Conservation (phyloP, 2,113 vertebrate genomes). For the Cervus canadensis region DNA sequence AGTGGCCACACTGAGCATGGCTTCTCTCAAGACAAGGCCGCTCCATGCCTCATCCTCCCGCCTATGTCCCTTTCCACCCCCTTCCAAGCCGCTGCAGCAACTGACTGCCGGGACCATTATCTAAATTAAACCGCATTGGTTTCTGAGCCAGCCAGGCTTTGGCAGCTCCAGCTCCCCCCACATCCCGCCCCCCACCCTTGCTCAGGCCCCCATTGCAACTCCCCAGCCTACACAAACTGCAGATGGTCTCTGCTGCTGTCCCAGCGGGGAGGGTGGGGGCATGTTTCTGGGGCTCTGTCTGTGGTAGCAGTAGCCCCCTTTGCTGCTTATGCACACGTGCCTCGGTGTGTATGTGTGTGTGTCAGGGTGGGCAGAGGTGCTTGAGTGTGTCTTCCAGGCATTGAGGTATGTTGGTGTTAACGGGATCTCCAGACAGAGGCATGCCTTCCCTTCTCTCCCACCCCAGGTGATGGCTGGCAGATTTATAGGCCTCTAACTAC, state of each 20-base stretch:
- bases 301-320: neutral
- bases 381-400: neutral
- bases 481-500: slow-evolving; percentile 78
- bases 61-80: neutral
- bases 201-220: slow-evolving; percentile 55
- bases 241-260: neutral
- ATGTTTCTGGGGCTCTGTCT: neutral
- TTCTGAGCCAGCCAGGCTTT: slow-evolving; percentile 66
- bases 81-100: slow-evolving; percentile 42
- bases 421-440: slow-evolving; percentile 33
- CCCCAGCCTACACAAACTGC: slow-evolving; percentile 10
- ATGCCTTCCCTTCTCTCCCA: slow-evolving; percentile 14
- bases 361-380: neutral
- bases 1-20: neutral
- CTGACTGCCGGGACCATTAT: slow-evolving; percentile 70
- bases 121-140: slow-evolving; percentile 76
- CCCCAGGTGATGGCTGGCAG: slow-evolving; percentile 76
- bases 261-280: neutral
- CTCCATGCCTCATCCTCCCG: neutral
- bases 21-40: slow-evolving; percentile 16
- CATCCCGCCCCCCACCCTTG: neutral
- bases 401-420: slow-evolving; percentile 43
- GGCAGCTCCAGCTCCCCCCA: slow-evolving; percentile 58
- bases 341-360: too few species aligned
- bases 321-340: neutral